Base-by-base conservation (phyloP, 2,888 invertebrate species). In the Hetaerina titia region DNA sequence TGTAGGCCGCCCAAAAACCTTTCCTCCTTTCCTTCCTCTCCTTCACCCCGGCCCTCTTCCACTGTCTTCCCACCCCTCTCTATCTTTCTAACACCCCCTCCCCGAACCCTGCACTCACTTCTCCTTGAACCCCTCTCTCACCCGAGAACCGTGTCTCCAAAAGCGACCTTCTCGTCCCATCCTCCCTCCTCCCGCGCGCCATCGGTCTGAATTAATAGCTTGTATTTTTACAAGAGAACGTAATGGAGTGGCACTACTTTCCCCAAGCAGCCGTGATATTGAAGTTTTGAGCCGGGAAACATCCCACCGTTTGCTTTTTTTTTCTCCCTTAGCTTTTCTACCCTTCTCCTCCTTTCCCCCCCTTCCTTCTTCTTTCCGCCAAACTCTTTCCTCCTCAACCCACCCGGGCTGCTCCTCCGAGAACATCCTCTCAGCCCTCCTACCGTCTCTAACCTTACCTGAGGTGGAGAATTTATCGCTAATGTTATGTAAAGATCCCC, bases 161-260 rank as follows among this genome's bases (percentile, higher is more conserved):
- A 45, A 19, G 11, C 57, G 22, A 22, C 8, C 31, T 22, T 45
- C 69, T 13, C 74, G 56, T 74, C 56, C 31, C 56, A 17, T 58
- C 60, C 90, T 25, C 22, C 56, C 56, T 13, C n/a, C 88, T 45
- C 88, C 13, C 19, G 5, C 13, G 17, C 88, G 45, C 88, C 90
- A 63, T n/a, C 60, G 63, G 64, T 64, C 45, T 92, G 69, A 92
- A 69, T 92, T 92, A 92, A 92, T 92, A 56, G 92, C 92, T 92
- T 92, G 92, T 92, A 92, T 92, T 92, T 92, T 92, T 92, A 69
- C 92, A n/a, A 11, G 69, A 64, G 22, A 31, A 22, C 69, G 92
- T 92, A 92, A 92, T 92, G 69, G 92, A 74, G 92, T 92, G 92
- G 92, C 92, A 92, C 92, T 92, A 69, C 92, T 92, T 57, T 89